Evolutionary conservation across 2,113 vertebrate genomes (phyloP).

Genomic region (Drymodes brunneopygia): DNA sequence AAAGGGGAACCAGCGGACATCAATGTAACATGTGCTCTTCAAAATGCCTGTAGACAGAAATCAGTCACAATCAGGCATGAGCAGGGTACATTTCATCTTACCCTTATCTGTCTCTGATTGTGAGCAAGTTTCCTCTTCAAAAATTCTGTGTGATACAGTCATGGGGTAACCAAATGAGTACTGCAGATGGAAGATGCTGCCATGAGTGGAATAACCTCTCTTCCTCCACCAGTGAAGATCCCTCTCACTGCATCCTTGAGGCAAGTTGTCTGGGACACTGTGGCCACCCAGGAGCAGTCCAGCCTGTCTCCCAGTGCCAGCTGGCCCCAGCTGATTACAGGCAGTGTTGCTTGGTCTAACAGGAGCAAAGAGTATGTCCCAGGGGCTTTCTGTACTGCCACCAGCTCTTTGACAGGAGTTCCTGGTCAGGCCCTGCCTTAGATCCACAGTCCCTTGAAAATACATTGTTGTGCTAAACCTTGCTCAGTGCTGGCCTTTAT

Average conservation of each 20-base stretch:
- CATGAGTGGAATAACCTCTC: background rate
- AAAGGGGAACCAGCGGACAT: constrained; percentile 92
- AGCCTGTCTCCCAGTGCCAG: background rate
- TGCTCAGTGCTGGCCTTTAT: background rate
- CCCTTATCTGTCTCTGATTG: background rate
- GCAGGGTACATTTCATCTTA: background rate
- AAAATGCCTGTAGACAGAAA: constrained; percentile 62
- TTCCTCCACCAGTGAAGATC: background rate
- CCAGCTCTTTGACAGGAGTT: background rate
- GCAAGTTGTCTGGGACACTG: background rate
- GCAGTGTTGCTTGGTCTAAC: background rate
- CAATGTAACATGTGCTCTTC: constrained; percentile 85
- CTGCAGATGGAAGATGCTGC: background rate
- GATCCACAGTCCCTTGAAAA: background rate
- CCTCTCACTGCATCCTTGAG: background rate
- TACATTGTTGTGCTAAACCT: background rate
- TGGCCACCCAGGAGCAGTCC: background rate
- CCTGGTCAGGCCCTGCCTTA: background rate
- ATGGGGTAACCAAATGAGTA: background rate
- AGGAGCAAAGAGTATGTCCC: background rate
- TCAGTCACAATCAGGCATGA: background rate
- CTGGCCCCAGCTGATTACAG: background rate
- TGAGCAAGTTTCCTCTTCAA: background rate
- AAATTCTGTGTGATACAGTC: background rate
- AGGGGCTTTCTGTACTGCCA: background rate